Percentiles rank a stretch among this genome's conserved stretches.
phyloP scores from a whole-genome alignment of 1,140 invertebrate species.

The Schlechtendalia chinensis region DNA sequence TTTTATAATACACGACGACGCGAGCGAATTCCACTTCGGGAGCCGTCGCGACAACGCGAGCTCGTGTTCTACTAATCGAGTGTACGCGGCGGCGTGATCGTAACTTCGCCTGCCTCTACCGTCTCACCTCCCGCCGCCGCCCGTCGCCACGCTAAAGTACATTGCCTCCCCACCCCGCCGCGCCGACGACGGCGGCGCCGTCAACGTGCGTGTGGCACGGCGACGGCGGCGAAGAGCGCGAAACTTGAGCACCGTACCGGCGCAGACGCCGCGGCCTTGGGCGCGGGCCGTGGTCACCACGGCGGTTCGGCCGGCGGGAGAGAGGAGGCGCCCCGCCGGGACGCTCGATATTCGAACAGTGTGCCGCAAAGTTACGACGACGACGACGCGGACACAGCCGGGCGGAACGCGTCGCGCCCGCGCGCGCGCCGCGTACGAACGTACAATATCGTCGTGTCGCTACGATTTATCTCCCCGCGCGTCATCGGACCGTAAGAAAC shows the following conservation, averaged over 20 bases:
- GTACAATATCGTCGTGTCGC: too few species aligned
- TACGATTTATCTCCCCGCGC: too few species aligned
- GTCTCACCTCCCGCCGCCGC: neutral
- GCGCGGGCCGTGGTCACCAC: neutral
- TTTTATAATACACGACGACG: neutral
- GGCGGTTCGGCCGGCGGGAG: neutral
- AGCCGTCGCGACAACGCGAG: conserved; percentile 8
- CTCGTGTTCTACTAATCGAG: conserved; percentile 43
- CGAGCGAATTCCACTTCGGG: neutral
- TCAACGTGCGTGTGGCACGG: conserved; percentile 4
- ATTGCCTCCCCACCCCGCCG: neutral
- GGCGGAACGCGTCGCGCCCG: neutral
- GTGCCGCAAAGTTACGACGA: neutral
- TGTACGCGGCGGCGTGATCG: neutral
- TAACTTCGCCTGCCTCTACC: conserved; percentile 9
- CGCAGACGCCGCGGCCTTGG: conserved; percentile 49
- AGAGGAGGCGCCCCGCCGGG: neutral
- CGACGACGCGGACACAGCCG: neutral
- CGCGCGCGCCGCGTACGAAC: too few species aligned
- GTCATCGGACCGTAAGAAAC: too few species aligned
- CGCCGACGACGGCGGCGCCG: neutral
- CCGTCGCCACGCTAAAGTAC: neutral
- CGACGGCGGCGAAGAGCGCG: conserved; percentile 9
- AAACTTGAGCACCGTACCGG: conserved; percentile 36
- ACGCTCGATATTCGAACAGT: conserved; percentile 45